Base-by-base conservation (phyloP, 2,113 vertebrate genomes). In the Notarius quadriscutis region DNA sequence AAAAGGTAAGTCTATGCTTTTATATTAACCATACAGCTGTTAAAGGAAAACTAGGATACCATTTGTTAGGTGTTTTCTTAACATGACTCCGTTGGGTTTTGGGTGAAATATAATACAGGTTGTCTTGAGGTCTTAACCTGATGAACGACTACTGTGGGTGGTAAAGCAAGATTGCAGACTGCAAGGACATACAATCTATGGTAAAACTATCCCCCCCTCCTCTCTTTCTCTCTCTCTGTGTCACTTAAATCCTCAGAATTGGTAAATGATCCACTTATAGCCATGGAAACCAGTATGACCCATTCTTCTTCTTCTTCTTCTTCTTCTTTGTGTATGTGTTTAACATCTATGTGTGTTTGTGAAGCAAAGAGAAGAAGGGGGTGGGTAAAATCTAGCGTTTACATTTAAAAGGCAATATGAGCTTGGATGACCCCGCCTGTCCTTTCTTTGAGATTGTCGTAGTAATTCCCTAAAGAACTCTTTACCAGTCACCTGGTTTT, bases 211-310 rank as follows among this genome's bases (percentile, higher is more conserved):
- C 15, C n/a, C 34, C 30, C 25, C 25, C 58, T 72, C 30, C 41
- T 62, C 41, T 55, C 62, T 55, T 74, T 67, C 79, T 48, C 41
- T 62, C 53, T 82, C 72, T 81, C 48, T 77, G 53, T 78, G 58
- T 86, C 18, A 55, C 18, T 89, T 75, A 85, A 69, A 69, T 62
- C 63, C 71, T 69, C 57, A 83, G 75, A 60, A 72, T 83, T 75
- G 71, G 71, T 82, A 86, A 83, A 82, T 90, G 89, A 90, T 85
- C 79, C 60, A 72, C 95, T 93, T 93, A 87, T 86, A 93, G 91
- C 94, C 85, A 90, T 95, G 94, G 94, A 94, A 96, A 94, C 92
- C 84, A 91, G 92, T 91, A 72, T 67, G 89, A 89, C 87, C 92
- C 91, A 91, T 93, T 90, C 92, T 85, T 50, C 83, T 86, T 88